Evolutionary conservation across 2,888 invertebrate species (phyloP).

Genomic region (Lepidocyrtinus sp.): DNA sequence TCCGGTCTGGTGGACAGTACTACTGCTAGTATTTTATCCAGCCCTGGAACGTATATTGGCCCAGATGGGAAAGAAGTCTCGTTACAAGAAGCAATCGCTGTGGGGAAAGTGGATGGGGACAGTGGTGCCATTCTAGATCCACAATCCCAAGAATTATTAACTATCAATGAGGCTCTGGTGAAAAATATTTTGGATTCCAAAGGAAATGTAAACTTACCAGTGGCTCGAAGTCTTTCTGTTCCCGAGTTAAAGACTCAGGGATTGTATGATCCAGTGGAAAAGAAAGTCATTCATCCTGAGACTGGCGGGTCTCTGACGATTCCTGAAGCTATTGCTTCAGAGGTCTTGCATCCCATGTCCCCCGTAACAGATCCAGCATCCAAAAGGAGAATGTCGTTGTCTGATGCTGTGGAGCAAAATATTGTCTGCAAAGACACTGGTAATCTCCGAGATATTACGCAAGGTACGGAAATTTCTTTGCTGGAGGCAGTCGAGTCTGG

Average conservation of each 20-base stretch:
- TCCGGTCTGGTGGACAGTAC: constrained; percentile 84
- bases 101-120: constrained; percentile 81
- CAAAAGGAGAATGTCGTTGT: constrained; percentile 80
- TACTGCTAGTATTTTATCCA: constrained; percentile 81
- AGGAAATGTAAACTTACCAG: constrained; percentile 84
- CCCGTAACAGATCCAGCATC: constrained; percentile 78
- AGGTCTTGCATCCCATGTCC: constrained; percentile 88
- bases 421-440: constrained; percentile 82
- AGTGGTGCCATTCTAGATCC: constrained; percentile 88
- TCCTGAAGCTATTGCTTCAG: constrained; percentile 88
- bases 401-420: constrained; percentile 82
- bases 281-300: constrained; percentile 89
- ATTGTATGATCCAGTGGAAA: constrained; percentile 81
- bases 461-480: constrained; percentile 77
- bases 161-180: constrained; percentile 87
- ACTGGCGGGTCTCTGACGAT: constrained; percentile 85
- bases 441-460: constrained; percentile 77
- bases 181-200: constrained; percentile 86
- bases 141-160: constrained; percentile 83
- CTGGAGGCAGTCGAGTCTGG: constrained; percentile 80
- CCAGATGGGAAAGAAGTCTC: constrained; percentile 78
- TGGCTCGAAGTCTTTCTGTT: constrained; percentile 85
- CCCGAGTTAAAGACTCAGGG: constrained; percentile 90
- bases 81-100: constrained; percentile 83
- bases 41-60: constrained; percentile 77